phyloP scores from a whole-genome alignment of 64 coral and sea anemone genomes.

The Actinia tenebrosa region DNA sequence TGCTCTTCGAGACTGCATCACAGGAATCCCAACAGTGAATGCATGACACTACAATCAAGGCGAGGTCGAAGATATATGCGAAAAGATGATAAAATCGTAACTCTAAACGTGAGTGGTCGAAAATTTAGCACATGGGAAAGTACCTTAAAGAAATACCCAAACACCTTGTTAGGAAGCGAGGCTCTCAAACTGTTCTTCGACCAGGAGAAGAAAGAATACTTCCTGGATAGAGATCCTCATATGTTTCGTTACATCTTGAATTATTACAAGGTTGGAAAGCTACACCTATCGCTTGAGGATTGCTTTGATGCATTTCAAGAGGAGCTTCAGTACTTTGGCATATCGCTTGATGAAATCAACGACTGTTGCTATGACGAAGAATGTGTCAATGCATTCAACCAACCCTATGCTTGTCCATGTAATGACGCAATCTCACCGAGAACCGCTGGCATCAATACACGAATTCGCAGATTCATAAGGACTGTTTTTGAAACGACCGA shows the following conservation, averaged over 20 bases:
- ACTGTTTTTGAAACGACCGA: slow-evolving; percentile 56
- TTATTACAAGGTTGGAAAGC: slow-evolving; percentile 57
- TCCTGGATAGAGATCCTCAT: slow-evolving; percentile 61
- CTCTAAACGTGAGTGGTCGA: slow-evolving; percentile 66
- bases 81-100: slow-evolving; percentile 44
- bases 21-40: neutral
- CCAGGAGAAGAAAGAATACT: slow-evolving; percentile 57
- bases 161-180: slow-evolving; percentile 62
- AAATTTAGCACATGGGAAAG: slow-evolving; percentile 64
- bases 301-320: slow-evolving; percentile 50
- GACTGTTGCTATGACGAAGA: slow-evolving; percentile 58
- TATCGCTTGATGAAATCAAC: slow-evolving; percentile 42
- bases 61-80: slow-evolving; percentile 25
- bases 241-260: slow-evolving; percentile 75
- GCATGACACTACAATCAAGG: slow-evolving; percentile 59
- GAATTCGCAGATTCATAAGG: slow-evolving; percentile 41
- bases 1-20: neutral
- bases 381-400: slow-evolving; percentile 4
- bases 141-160: slow-evolving; percentile 61
- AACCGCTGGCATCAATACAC: neutral
- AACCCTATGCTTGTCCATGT: slow-evolving; percentile 2
- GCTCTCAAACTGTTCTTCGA: slow-evolving; percentile 51
- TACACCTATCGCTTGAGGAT: slow-evolving; percentile 56
- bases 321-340: slow-evolving; percentile 63
- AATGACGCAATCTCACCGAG: neutral